Conservation (phyloP, 2,888 invertebrate genomes). For the Plagiodera versicolora region DNA sequence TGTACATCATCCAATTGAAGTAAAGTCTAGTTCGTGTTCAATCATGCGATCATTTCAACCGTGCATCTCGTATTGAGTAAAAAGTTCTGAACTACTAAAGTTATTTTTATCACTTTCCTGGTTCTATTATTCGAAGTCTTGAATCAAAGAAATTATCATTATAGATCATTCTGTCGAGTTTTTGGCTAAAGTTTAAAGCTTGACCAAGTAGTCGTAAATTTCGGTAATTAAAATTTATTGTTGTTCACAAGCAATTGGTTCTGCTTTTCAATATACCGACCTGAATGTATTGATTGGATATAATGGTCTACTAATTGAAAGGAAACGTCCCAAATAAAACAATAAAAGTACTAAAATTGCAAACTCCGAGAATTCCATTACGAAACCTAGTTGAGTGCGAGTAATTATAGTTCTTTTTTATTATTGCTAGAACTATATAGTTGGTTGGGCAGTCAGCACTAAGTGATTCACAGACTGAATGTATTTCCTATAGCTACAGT, state of each 20-base stretch:
- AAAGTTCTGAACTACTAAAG: too few species aligned
- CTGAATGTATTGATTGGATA: background rate
- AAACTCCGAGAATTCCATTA: background rate
- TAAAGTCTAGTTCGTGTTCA: too few species aligned
- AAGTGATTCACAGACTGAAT: too few species aligned
- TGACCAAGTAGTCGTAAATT: background rate
- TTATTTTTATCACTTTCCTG: too few species aligned
- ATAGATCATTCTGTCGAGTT: background rate
- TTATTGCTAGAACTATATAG: too few species aligned
- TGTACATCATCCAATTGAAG: too few species aligned
- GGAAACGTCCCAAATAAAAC: background rate
- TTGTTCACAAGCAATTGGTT: background rate
- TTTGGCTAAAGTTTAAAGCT: background rate
- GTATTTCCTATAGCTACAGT: too few species aligned
- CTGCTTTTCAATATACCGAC: background rate
- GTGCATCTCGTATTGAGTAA: too few species aligned
- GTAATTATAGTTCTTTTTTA: too few species aligned
- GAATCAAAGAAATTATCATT: background rate
- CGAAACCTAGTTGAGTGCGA: too few species aligned
- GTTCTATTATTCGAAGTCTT: constrained; percentile 5
- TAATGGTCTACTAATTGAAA: background rate
- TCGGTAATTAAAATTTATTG: background rate
- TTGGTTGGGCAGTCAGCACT: too few species aligned
- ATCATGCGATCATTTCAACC: too few species aligned
- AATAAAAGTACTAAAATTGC: background rate